These are phyloP conservation scores for Girardinichthys multiradiatus DNA, from an alignment of 2,113 vertebrate genomes.

Conservation along the genomic window DNA sequence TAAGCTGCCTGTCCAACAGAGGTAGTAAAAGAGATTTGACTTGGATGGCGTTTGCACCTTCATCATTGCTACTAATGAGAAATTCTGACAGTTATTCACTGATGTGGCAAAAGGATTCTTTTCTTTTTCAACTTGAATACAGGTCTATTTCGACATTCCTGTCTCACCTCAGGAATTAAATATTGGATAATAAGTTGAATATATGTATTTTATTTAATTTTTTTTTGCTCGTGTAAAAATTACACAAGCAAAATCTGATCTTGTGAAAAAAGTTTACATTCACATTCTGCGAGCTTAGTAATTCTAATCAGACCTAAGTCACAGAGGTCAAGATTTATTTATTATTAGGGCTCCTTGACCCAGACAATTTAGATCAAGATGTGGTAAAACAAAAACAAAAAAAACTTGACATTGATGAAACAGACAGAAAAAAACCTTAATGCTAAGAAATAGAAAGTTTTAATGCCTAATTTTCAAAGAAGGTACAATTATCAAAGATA, in stretches of 20 bases:
- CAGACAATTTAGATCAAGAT: neutral
- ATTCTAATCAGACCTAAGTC: neutral
- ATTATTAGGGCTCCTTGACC: too few species aligned
- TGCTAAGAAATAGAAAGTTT: too few species aligned
- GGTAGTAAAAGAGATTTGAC: slow-evolving; percentile 69
- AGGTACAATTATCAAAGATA: too few species aligned
- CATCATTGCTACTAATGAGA: slow-evolving; percentile 69
- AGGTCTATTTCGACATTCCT: slow-evolving; percentile 40
- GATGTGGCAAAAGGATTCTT: slow-evolving; percentile 9
- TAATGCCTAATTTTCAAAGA: too few species aligned
- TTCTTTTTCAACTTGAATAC: slow-evolving; percentile 5
- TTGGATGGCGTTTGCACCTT: slow-evolving; percentile 76
- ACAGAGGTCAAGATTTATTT: neutral
- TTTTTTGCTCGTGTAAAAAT: too few species aligned
- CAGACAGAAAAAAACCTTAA: neutral
- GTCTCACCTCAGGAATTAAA: slow-evolving; percentile 22
- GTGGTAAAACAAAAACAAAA: neutral
- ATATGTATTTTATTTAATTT: neutral
- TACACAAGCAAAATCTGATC: neutral
- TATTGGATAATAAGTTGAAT: slow-evolving; percentile 22
- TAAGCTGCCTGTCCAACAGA: slow-evolving; percentile 71
- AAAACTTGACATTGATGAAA: neutral
- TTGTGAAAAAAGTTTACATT: neutral
- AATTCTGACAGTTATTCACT: slow-evolving; percentile 51
- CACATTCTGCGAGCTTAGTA: neutral